Conservation (phyloP, 2,888 invertebrate species). For the Acrobasis suavella region DNA sequence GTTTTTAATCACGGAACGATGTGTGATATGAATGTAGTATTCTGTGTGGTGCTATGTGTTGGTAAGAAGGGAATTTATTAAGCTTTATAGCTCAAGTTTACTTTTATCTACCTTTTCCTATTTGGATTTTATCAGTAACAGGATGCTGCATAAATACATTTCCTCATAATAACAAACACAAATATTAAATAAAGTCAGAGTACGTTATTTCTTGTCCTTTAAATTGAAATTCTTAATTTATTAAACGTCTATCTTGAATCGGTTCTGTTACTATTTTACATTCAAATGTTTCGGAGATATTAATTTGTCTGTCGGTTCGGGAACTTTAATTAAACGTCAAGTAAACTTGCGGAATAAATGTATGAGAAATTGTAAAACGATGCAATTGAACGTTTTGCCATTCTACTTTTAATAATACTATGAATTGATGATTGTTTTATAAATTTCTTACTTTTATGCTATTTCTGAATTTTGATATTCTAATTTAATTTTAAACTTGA, state of each 20-base stretch:
- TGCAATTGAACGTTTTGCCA: conserved; percentile 11
- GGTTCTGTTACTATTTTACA: conserved; percentile 29
- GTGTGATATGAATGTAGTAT: too few species aligned
- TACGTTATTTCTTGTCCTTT: conserved; percentile 16
- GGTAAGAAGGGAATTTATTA: too few species aligned
- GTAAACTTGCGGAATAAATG: conserved; percentile 32
- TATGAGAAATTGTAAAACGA: conserved; percentile 22
- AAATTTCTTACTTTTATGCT: background rate
- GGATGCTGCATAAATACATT: background rate
- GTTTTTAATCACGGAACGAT: too few species aligned
- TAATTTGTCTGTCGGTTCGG: conserved; percentile 41
- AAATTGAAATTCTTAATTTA: conserved; percentile 34
- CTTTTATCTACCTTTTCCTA: too few species aligned
- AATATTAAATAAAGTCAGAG: too few species aligned
- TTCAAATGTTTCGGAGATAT: conserved; percentile 39
- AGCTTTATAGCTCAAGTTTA: too few species aligned
- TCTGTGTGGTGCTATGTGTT: too few species aligned
- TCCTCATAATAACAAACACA: background rate
- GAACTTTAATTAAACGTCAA: conserved; percentile 49
- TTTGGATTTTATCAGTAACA: background rate
- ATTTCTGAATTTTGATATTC: background rate
- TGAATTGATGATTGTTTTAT: background rate
- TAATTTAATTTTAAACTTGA: too few species aligned
- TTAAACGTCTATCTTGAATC: conserved; percentile 29
- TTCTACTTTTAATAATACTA: conserved; percentile 1